Evolutionary conservation across 1,140 invertebrate species (phyloP).

Genomic region (Leucophenga varia): DNA sequence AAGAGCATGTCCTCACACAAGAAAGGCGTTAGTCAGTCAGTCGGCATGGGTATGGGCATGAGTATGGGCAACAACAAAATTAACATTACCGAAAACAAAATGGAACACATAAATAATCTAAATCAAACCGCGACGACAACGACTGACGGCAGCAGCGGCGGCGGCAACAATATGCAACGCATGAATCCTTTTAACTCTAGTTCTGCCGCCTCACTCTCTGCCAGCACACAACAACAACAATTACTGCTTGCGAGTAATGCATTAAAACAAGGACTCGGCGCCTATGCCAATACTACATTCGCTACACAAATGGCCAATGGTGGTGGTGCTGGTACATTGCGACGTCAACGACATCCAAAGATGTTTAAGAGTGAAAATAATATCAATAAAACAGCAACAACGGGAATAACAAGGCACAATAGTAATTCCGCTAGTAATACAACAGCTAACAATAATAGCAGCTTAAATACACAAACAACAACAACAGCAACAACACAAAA

Average conservation of each 20-base stretch:
- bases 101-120: conserved; percentile 45
- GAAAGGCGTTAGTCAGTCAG: conserved; percentile 1
- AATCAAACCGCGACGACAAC: conserved; percentile 23
- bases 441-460: conserved; percentile 3
- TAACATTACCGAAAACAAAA: conserved; percentile 55
- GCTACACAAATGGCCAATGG: conserved; percentile 47
- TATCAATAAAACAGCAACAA: conserved; percentile 24
- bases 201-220: not conserved
- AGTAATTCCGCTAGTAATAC: not conserved
- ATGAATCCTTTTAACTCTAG: conserved; percentile 40
- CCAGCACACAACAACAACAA: conserved; percentile 35
- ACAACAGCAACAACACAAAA: conserved; percentile 17
- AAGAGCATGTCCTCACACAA: conserved; percentile 29
- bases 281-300: conserved; percentile 49
- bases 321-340: conserved; percentile 42
- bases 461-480: not conserved
- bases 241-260: conserved; percentile 47
- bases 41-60: not conserved
- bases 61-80: conserved; percentile 26
- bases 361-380: conserved; percentile 55
- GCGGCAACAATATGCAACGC: conserved; percentile 24
- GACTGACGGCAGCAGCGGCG: not conserved
- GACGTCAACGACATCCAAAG: conserved; percentile 50
- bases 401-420: conserved; percentile 2
- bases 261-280: conserved; percentile 44